Percentiles rank a stretch among this genome's conserved stretches.
Conservation (phyloP, 2,113 vertebrate species). For the Mus musculus region DNA sequence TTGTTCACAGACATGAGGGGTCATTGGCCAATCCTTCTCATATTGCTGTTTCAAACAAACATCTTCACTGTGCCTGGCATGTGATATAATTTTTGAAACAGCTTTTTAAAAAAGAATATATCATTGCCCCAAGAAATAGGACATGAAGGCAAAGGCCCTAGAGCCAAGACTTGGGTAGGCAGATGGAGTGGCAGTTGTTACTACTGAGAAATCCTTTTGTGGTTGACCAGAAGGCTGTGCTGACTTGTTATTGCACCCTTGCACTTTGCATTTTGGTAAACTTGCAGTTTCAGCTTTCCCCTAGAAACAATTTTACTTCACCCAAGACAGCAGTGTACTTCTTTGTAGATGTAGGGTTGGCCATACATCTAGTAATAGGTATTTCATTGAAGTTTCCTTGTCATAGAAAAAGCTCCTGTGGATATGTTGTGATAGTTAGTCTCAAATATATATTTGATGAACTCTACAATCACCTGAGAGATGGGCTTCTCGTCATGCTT, state of each 20-base stretch:
- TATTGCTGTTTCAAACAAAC: constrained; percentile 79
- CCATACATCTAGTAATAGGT: not conserved
- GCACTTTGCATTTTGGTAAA: not conserved
- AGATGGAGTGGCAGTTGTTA: not conserved
- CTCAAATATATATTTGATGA: not conserved
- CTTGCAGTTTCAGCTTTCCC: not conserved
- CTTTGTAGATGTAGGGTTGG: not conserved
- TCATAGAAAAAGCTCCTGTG: not conserved
- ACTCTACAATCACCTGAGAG: not conserved
- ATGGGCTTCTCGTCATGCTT: not conserved
- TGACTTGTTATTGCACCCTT: not conserved
- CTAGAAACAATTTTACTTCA: not conserved
- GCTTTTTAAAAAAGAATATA: constrained; percentile 55
- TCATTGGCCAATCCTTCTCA: constrained; percentile 72
- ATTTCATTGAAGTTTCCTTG: not conserved
- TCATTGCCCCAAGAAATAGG: not conserved
- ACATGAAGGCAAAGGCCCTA: not conserved
- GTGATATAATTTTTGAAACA: constrained; percentile 76
- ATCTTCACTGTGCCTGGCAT: constrained; percentile 72
- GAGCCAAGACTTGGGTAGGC: not conserved
- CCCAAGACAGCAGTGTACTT: not conserved
- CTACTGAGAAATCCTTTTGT: not conserved
- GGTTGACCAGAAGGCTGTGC: not conserved
- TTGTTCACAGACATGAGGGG: constrained; percentile 76
- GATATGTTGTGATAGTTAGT: not conserved